Evolutionary conservation across 2,113 vertebrate genomes (phyloP), one percentile per base, ranked within the genome.

Genomic region (Channa maculata): DNA sequence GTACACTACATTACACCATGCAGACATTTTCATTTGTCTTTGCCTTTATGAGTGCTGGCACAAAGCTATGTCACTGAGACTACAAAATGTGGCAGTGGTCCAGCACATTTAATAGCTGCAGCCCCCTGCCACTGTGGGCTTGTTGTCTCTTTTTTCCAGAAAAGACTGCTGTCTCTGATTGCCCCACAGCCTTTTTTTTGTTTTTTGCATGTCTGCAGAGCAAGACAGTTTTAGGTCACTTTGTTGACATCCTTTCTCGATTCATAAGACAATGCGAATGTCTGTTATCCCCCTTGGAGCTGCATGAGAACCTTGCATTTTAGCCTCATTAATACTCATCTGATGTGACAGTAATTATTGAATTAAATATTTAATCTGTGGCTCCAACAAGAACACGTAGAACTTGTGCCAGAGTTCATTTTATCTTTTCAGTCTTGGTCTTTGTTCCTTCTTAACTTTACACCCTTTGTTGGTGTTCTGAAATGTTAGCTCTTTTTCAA

Each of bases 401-500:
- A 9, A 48, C 45, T 76, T 38, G 8, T 58, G 12, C n/a, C 44
- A 51, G 37, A 46, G 58, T 78, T 24, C 8, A 61, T 71, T 75
- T 37, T 2, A 45, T 76, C 55, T 70, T 72, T 59, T 71, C 57
- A 33, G 54, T 70, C 36, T 0, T 67, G 51, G 64, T 50, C 61
- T 79, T 70, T 72, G 59, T 67, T 50, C 34, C 24, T 9, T 75
- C 71, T 65, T n/a, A 68, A 36, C 41, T 79, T 75, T 14, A 50
- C 9, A 4, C 54, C 65, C 54, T 66, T 85, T 78, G 82, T 82
- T 61, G 34, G 55, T 37, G 37, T 67, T 13, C 46, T 80, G 73
- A 87, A 79, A 81, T 60, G 38, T 63, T 58, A 69, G 58, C 63
- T 83, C 38, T 67, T 66, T 73, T 49, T 83, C 80, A 74, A 84